phyloP scores from a whole-genome alignment of 2,113 vertebrate species.

The Tupaia chinensis region DNA sequence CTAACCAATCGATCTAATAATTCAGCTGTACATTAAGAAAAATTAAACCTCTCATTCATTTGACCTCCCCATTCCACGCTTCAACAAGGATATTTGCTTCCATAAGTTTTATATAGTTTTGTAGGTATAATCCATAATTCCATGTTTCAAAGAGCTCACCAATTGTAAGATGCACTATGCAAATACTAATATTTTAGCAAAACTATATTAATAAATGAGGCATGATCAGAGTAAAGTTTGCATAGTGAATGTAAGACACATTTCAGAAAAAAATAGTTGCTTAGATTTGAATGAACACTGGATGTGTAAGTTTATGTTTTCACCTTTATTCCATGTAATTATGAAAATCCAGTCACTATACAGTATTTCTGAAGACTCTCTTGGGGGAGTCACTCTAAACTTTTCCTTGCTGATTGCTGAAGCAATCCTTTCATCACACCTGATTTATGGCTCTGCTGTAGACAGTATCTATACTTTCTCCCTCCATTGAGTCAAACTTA shows the following conservation, averaged over 20 bases:
- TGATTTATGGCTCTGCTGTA: too few relatives aligned
- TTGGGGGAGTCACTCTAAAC: neutral
- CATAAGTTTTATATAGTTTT: neutral
- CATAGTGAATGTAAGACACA: neutral
- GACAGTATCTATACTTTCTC: too few relatives aligned
- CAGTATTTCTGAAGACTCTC: neutral
- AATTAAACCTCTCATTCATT: neutral
- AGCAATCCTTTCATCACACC: neutral
- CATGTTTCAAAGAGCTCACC: neutral
- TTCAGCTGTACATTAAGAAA: neutral
- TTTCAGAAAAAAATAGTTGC: neutral
- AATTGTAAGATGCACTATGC: neutral
- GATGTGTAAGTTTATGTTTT: neutral
- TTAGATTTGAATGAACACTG: neutral
- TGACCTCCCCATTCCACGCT: neutral
- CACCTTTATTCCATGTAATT: neutral
- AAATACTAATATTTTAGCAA: constrained; percentile 7
- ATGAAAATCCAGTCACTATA: neutral
- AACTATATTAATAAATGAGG: neutral
- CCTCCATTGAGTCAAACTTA: too few relatives aligned
- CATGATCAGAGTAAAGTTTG: neutral
- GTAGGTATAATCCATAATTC: neutral
- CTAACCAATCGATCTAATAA: neutral
- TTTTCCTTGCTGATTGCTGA: neutral
- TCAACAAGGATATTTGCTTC: neutral